phyloP scores from a whole-genome alignment of 2,113 vertebrate genomes.

The Pseudolaguvia tuberculata region DNA sequence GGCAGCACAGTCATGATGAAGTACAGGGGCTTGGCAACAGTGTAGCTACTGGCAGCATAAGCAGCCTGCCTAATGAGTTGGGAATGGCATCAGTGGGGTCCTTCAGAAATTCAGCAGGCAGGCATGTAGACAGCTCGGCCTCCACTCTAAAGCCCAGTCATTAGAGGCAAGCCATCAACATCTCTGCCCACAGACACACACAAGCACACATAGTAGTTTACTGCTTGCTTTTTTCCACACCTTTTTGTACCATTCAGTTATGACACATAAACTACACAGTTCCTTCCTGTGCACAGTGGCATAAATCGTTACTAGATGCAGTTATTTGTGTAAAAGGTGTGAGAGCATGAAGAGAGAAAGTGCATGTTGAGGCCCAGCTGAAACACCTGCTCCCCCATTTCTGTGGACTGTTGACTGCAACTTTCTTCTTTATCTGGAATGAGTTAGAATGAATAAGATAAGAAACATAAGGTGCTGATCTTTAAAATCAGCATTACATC shows the following conservation, averaged over 20 bases:
- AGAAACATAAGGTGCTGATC: too few species aligned
- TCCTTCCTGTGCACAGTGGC: background rate
- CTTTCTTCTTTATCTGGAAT: conserved; percentile 33
- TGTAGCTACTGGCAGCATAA: conserved; percentile 72
- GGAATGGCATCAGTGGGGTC: conserved; percentile 75
- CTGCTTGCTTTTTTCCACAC: conserved; percentile 2
- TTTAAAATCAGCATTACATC: too few species aligned
- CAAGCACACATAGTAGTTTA: background rate
- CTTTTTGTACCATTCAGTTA: conserved; percentile 7
- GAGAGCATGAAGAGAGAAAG: background rate
- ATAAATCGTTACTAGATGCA: background rate
- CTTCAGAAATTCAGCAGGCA: conserved; percentile 70
- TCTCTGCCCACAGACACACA: conserved; percentile 49
- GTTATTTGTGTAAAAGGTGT: background rate
- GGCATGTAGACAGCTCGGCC: conserved; percentile 55
- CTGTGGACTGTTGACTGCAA: conserved; percentile 42
- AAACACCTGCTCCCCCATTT: conserved; percentile 41
- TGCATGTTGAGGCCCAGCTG: conserved; percentile 2
- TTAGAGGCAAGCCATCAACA: conserved; percentile 66
- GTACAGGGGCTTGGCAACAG: conserved; percentile 70
- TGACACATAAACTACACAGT: background rate
- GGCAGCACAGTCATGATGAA: conserved; percentile 67
- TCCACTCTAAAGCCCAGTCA: conserved; percentile 72
- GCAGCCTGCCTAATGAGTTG: conserved; percentile 77
- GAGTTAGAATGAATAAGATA: background rate